Percentiles rank a stretch among this genome's conserved stretches.
Conservation (phyloP, 64 coral and sea anemone genomes). For the Pachyseris speciosa region DNA sequence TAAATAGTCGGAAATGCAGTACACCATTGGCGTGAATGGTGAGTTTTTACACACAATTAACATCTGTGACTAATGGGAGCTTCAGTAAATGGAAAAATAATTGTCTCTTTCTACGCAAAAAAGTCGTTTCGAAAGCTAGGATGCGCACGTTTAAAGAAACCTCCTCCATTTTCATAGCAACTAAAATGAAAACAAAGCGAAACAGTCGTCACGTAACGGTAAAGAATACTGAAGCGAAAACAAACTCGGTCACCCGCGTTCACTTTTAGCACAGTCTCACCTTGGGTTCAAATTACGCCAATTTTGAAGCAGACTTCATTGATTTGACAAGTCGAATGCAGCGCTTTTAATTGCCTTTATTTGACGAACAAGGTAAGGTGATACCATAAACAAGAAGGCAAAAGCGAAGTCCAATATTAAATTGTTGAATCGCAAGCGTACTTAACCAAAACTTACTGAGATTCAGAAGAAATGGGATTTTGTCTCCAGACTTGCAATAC, state of each 20-base stretch:
- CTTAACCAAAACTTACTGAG: slow-evolving; percentile 3
- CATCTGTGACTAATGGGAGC: slow-evolving; percentile 6
- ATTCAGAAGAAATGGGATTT: neutral
- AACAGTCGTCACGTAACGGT: neutral
- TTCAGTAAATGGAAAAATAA: slow-evolving; percentile 17
- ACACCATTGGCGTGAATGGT: neutral
- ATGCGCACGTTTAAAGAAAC: neutral
- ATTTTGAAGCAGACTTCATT: neutral
- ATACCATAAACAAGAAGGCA: neutral
- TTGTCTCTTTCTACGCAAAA: neutral
- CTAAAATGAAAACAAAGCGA: neutral
- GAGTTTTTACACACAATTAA: slow-evolving; percentile 13
- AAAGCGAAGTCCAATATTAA: too few species aligned
- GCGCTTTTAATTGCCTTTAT: slow-evolving; percentile 4
- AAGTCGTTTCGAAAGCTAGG: slow-evolving; percentile 10
- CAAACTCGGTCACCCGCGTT: neutral
- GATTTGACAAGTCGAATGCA: neutral
- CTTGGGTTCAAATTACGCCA: neutral
- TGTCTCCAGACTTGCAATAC: neutral
- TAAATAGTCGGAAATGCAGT: too few species aligned
- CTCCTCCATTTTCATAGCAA: slow-evolving; percentile 18
- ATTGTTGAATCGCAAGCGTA: neutral
- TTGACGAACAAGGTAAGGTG: neutral
- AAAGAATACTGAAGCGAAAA: neutral
- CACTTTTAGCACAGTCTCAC: neutral